These are phyloP conservation scores for Oxygymnocypris stewartii DNA, from an alignment of 2,113 vertebrate genomes.

Conservation along the genomic window DNA sequence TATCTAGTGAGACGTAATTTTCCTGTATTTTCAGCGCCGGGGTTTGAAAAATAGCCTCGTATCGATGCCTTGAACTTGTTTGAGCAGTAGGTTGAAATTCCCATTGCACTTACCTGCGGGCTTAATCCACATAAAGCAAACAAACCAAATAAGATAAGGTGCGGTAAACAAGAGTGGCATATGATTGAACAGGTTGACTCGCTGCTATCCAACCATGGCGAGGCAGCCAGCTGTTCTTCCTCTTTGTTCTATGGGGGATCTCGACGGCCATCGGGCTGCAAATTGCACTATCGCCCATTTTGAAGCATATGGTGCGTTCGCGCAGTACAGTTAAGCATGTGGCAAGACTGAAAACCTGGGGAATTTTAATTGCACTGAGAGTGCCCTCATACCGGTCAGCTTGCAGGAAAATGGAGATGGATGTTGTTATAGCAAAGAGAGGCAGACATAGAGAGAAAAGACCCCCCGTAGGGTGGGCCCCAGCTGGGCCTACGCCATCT, in stretches of 20 bases:
- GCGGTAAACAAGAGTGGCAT: constrained; percentile 52
- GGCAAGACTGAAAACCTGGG: constrained; percentile 58
- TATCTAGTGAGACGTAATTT: not conserved
- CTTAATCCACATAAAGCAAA: constrained; percentile 27
- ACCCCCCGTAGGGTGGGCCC: constrained; percentile 45
- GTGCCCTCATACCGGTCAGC: constrained; percentile 53
- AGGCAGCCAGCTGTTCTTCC: constrained; percentile 61
- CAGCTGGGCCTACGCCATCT: constrained; percentile 47
- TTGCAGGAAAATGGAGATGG: constrained; percentile 58
- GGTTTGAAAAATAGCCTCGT: constrained; percentile 9
- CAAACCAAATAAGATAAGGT: constrained; percentile 48
- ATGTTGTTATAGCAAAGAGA: constrained; percentile 60
- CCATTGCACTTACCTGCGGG: not conserved
- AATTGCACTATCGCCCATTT: constrained; percentile 51
- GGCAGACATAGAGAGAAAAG: constrained; percentile 25
- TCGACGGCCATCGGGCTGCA: constrained; percentile 52
- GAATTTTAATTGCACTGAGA: constrained; percentile 58
- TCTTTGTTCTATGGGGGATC: constrained; percentile 57
- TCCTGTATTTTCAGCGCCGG: not conserved
- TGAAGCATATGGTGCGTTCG: constrained; percentile 58
- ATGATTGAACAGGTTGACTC: constrained; percentile 60
- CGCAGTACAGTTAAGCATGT: constrained; percentile 59
- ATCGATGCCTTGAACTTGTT: constrained; percentile 11
- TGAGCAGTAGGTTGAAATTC: constrained; percentile 6
- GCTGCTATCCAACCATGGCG: constrained; percentile 44